These are phyloP conservation scores for Hypsibius dujardini DNA, from an alignment of 1,140 invertebrate genomes.

Conservation along the genomic window DNA sequence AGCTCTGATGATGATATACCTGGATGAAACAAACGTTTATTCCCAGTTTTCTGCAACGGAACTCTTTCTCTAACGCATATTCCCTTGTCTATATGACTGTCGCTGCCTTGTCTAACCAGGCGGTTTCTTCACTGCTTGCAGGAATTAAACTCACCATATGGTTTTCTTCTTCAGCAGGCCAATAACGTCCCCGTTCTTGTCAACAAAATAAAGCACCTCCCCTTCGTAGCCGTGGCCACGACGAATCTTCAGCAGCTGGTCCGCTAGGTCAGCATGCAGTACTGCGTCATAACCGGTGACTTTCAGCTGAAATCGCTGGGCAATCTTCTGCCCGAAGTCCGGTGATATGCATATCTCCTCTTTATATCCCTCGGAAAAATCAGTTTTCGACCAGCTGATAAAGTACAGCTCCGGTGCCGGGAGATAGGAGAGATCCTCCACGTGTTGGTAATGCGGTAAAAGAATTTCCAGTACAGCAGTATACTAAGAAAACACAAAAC, in stretches of 20 bases:
- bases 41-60: background rate
- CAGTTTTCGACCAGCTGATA: constrained; percentile 34
- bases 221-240: constrained; percentile 33
- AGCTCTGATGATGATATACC: constrained; percentile 36
- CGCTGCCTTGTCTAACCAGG: background rate
- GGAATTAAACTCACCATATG: constrained; percentile 29
- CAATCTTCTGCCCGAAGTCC: constrained; percentile 27
- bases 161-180: constrained; percentile 39
- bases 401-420: constrained; percentile 30
- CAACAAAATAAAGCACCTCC: constrained; percentile 36
- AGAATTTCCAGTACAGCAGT: constrained; percentile 37
- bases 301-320: constrained; percentile 24
- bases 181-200: constrained; percentile 31
- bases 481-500: constrained; percentile 21
- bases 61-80: background rate
- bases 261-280: constrained; percentile 23
- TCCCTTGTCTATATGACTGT: background rate
- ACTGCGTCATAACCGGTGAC: constrained; percentile 25
- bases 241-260: constrained; percentile 29
- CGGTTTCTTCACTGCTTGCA: background rate
- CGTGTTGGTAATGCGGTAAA: constrained; percentile 35
- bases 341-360: constrained; percentile 31
- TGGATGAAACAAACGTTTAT: constrained; percentile 22
- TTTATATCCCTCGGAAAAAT: constrained; percentile 26
- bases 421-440: constrained; percentile 34